Percentiles rank a stretch among this genome's conserved stretches.
phyloP scores from a whole-genome alignment of 2,797 vertebrate genomes.

The Menidia menidia region DNA sequence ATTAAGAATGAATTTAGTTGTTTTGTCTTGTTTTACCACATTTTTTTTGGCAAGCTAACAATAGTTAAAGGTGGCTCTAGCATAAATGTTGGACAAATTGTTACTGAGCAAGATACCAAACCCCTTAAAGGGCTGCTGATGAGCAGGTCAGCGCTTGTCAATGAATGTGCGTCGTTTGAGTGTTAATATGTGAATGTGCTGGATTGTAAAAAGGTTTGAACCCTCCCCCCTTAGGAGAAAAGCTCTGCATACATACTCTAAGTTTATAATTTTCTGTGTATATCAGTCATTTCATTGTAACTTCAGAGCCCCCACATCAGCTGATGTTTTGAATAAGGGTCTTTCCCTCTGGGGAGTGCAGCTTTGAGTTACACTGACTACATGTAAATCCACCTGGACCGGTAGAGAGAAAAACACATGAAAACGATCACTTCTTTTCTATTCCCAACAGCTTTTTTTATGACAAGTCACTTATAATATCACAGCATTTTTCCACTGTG shows the following conservation, averaged over 20 bases:
- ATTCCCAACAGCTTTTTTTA: background rate
- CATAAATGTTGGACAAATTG: background rate
- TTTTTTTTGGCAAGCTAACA: background rate
- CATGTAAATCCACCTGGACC: constrained; percentile 16
- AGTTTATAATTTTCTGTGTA: constrained; percentile 14
- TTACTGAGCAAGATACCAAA: constrained; percentile 5
- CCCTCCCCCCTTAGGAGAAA: constrained; percentile 2
- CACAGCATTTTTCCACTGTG: constrained; percentile 16
- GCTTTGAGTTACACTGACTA: constrained; percentile 2
- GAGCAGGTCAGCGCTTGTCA: constrained; percentile 15
- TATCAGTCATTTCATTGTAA: constrained; percentile 32
- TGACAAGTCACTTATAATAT: constrained; percentile 14
- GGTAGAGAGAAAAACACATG: background rate
- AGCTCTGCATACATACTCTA: background rate
- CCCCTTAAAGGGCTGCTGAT: background rate
- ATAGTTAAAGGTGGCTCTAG: background rate
- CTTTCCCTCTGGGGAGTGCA: background rate
- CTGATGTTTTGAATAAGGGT: constrained; percentile 3
- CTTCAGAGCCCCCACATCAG: constrained; percentile 2
- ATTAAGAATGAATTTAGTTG: background rate
- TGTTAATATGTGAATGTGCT: background rate
- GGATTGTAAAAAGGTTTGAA: constrained; percentile 6
- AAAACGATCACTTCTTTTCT: constrained; percentile 1
- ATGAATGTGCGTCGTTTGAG: background rate
- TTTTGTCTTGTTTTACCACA: background rate